Conservation (phyloP, 2,888 invertebrate genomes). For the Chymomyza procnemis region DNA sequence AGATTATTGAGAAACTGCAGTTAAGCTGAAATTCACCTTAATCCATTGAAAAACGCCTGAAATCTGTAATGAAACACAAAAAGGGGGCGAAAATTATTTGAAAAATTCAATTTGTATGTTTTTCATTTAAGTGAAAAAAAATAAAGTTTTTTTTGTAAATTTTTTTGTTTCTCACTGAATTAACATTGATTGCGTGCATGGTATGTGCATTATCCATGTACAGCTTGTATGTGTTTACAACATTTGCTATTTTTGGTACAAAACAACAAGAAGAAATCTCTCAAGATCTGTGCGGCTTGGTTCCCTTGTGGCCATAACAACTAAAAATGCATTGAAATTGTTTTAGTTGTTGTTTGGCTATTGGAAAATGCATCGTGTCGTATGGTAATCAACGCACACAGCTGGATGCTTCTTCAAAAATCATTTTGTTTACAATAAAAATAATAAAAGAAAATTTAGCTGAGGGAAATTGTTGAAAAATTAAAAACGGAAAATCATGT, state of each 20-base stretch:
- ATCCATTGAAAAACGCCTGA: conserved; percentile 45
- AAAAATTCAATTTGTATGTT: conserved; percentile 1
- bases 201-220: conserved; percentile 8
- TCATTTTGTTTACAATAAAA: conserved; percentile 47
- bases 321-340: conserved; percentile 14
- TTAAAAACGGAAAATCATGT: too few species aligned
- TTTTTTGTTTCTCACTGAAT: not conserved
- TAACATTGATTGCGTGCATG: conserved; percentile 13
- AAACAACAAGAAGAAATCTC: conserved; percentile 16
- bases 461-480: too few species aligned
- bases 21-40: conserved; percentile 49
- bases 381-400: conserved; percentile 68
- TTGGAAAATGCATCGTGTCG: conserved; percentile 71
- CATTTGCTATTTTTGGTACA: conserved; percentile 52
- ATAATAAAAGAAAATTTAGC: conserved; percentile 3
- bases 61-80: conserved; percentile 59
- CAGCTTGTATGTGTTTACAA: conserved; percentile 51
- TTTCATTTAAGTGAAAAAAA: conserved; percentile 31
- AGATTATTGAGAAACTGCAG: conserved; percentile 21
- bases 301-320: conserved; percentile 6
- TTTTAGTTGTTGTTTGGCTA: conserved; percentile 29
- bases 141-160: conserved; percentile 50
- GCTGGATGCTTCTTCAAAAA: conserved; percentile 64
- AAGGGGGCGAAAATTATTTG: conserved; percentile 13
- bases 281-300: not conserved